Percentiles rank a stretch among this genome's conserved stretches.
These are phyloP conservation scores for Salticus scenicus DNA, from an alignment of 2,888 invertebrate species.

Conservation along the genomic window DNA sequence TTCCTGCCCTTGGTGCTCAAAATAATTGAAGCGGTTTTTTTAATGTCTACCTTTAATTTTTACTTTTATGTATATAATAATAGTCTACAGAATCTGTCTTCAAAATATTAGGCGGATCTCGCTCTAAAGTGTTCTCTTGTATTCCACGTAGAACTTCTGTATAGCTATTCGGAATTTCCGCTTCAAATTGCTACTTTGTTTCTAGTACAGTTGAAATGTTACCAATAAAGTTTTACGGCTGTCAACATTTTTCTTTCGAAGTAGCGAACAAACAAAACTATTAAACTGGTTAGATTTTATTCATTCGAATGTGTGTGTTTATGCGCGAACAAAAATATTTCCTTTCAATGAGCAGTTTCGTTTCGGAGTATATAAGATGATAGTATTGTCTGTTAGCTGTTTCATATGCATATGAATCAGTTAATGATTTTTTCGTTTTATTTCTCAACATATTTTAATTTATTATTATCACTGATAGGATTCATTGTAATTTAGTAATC, in stretches of 20 bases:
- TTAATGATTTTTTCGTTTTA: too few relatives aligned
- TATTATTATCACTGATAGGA: too few relatives aligned
- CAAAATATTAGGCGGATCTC: slow-evolving; percentile 13
- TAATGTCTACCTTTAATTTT: neutral
- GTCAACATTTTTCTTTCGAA: neutral
- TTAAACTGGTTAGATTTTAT: too few relatives aligned
- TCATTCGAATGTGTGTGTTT: too few relatives aligned
- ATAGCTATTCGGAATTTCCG: neutral
- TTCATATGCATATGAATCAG: too few relatives aligned
- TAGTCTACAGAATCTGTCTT: slow-evolving; percentile 26
- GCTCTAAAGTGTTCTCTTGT: neutral
- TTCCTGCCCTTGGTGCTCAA: slow-evolving; percentile 36
- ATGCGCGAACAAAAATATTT: too few relatives aligned
- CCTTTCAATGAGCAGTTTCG: too few relatives aligned
- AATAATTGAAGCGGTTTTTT: slow-evolving; percentile 30
- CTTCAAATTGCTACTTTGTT: neutral
- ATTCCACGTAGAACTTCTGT: neutral
- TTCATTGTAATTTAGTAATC: too few relatives aligned
- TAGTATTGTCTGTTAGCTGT: too few relatives aligned
- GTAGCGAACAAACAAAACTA: too few relatives aligned
- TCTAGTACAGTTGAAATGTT: neutral
- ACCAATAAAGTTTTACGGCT: neutral
- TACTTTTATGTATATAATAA: slow-evolving; percentile 20
- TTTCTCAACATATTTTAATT: too few relatives aligned
- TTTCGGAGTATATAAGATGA: too few relatives aligned